Evolutionary conservation across 2,113 vertebrate genomes (phyloP).

Genomic region (Chroicocephalus ridibundus): DNA sequence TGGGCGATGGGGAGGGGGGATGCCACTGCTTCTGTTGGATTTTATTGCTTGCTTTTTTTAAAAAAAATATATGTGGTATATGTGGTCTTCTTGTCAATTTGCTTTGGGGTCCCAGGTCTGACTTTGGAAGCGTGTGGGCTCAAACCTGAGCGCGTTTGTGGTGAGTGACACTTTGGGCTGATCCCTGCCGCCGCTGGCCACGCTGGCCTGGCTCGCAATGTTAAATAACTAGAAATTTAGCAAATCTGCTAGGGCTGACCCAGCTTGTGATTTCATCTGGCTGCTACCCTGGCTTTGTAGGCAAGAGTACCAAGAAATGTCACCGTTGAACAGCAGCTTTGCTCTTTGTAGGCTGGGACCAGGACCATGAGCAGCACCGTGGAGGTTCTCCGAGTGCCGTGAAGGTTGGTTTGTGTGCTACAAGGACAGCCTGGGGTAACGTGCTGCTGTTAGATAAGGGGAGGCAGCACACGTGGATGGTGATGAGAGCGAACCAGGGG

Average conservation of each 20-base stretch:
- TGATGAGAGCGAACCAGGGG: neutral
- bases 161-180: neutral
- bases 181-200: fast-evolving
- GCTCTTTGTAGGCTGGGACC: neutral
- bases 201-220: neutral
- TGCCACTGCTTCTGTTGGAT: neutral
- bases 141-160: neutral
- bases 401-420: neutral
- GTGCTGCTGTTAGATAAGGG: neutral
- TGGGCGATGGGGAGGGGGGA: neutral
- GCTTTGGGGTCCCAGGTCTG: neutral
- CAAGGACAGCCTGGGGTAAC: neutral
- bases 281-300: neutral
- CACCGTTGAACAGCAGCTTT: neutral
- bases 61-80: too few relatives aligned
- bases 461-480: neutral
- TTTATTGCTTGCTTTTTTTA: neutral
- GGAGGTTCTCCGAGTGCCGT: fast-evolving
- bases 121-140: neutral
- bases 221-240: neutral
- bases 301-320: neutral
- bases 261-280: neutral
- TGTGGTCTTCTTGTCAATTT: neutral
- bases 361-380: neutral
- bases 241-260: fast-evolving